Evolutionary conservation across 1,140 invertebrate species (phyloP), one percentile per base, ranked within the genome.

Genomic region (Neodiprion virginianus): DNA sequence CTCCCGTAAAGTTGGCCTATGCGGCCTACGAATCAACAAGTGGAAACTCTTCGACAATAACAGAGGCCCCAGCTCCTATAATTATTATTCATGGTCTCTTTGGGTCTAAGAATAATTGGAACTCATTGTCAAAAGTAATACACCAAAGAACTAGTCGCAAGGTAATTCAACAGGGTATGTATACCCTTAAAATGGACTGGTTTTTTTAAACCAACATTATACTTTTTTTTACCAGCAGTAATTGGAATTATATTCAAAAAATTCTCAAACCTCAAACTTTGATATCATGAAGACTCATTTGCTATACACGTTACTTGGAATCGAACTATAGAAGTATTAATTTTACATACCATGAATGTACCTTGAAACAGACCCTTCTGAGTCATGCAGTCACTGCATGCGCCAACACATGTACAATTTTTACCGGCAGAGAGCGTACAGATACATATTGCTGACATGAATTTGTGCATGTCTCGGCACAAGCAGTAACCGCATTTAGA

Each of bases 101-200:
- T 76, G 96, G 96, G 0, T 95, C 93, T 0, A 97, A 96, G 85
- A 92, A 87, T 75, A 98, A 98, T 83, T 97, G 95, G 95, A 93
- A 93, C 69, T 91, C 91, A 66, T 82, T 97, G 21, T 93, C 93
- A 1, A 97, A 96, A 87, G 90, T 90, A 1, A 91, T 97, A 61
- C 87, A 93, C 74, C 89, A 88, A 72, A 89, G 90, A 76, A 93
- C 92, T 10, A 89, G 91, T 66, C 89, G 93, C 79, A 91, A 91
- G 86, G 93, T 93, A 89, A 79, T 40, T 67, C 12, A 47, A 10
- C 28, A 40, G 28, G 28, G 28, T 40, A 40, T 40, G 28, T 40
- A 48, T 9, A 14, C 14, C 14, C 8, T n/a, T 73, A 21, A 48
- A 12, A 74, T 53, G 9, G 53, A 49, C 48, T 28, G 14, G 48